A percentile compares a stretch with the other conserved stretches of the same genome.
Evolutionary conservation across 2,888 invertebrate genomes (phyloP).

Genomic region (Odontocerum albicorne): DNA sequence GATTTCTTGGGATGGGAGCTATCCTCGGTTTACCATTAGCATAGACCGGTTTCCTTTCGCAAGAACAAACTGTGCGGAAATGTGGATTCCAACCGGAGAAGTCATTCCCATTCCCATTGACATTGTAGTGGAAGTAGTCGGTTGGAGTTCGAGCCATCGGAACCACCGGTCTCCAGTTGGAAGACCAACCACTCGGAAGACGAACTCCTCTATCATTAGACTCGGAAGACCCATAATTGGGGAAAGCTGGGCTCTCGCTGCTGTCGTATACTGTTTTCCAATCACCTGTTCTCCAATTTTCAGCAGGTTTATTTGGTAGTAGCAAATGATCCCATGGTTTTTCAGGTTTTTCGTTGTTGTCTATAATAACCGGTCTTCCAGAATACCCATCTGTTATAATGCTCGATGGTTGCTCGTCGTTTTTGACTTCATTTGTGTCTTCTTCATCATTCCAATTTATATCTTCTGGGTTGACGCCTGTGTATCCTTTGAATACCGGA

Average conservation of each 20-base stretch:
- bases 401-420: slow-evolving; percentile 44
- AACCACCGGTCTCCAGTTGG: slow-evolving; percentile 22
- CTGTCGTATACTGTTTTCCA: slow-evolving; percentile 5
- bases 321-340: slow-evolving; percentile 20
- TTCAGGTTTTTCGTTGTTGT: not conserved
- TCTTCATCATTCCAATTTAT: slow-evolving; percentile 16
- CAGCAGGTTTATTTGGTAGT: slow-evolving; percentile 20
- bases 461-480: slow-evolving; percentile 46
- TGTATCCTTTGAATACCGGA: slow-evolving; percentile 55
- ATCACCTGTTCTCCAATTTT: slow-evolving; percentile 20
- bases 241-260: not conserved
- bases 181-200: slow-evolving; percentile 19
- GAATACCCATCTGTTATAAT: slow-evolving; percentile 11
- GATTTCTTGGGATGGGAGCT: slow-evolving; percentile 10
- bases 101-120: slow-evolving; percentile 15
- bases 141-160: slow-evolving; percentile 1
- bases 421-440: slow-evolving; percentile 38
- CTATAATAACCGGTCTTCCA: slow-evolving; percentile 9
- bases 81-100: slow-evolving; percentile 19
- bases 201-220: slow-evolving; percentile 4
- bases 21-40: slow-evolving; percentile 5
- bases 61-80: slow-evolving; percentile 27
- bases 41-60: slow-evolving; percentile 27
- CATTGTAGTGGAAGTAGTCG: slow-evolving; percentile 32
- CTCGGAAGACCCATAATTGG: not conserved